Conservation (phyloP, 1,140 invertebrate genomes). For the Brevipalpus yothersi region DNA sequence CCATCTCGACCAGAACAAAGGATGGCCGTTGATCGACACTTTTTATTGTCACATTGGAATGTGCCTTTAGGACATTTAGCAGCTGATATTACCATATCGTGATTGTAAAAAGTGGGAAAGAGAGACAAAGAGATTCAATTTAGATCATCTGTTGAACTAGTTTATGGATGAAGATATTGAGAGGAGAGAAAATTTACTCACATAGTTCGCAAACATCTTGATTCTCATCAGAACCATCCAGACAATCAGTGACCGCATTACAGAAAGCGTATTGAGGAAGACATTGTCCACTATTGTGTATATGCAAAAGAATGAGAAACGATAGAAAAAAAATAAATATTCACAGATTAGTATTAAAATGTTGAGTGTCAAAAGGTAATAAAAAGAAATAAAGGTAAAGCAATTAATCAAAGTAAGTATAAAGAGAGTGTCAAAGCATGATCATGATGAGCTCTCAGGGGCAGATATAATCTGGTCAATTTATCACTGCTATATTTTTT, state of each 20-base stretch:
- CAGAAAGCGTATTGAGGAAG: slow-evolving; percentile 68
- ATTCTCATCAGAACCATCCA: slow-evolving; percentile 58
- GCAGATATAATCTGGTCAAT: too few relatives aligned
- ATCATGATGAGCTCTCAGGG: too few relatives aligned
- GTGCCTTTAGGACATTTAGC: slow-evolving; percentile 6
- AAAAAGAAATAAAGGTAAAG: too few relatives aligned
- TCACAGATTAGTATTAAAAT: too few relatives aligned
- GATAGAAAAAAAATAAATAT: too few relatives aligned
- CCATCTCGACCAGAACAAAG: slow-evolving; percentile 63
- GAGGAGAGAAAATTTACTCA: slow-evolving; percentile 10
- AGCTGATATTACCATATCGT: background rate
- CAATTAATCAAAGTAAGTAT: too few relatives aligned
- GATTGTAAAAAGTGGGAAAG: background rate
- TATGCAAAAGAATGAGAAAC: too few relatives aligned
- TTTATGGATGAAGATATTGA: background rate
- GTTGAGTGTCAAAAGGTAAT: too few relatives aligned
- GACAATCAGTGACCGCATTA: slow-evolving; percentile 57
- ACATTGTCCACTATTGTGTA: slow-evolving; percentile 42
- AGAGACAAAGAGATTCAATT: background rate
- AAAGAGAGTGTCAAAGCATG: too few relatives aligned
- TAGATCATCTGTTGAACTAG: background rate
- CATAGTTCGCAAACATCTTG: slow-evolving; percentile 33
- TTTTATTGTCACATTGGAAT: slow-evolving; percentile 44
- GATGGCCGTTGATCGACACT: slow-evolving; percentile 59
- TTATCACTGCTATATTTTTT: too few relatives aligned